phyloP scores from a whole-genome alignment of 2,113 vertebrate species.

The Cygnus buccinator region DNA sequence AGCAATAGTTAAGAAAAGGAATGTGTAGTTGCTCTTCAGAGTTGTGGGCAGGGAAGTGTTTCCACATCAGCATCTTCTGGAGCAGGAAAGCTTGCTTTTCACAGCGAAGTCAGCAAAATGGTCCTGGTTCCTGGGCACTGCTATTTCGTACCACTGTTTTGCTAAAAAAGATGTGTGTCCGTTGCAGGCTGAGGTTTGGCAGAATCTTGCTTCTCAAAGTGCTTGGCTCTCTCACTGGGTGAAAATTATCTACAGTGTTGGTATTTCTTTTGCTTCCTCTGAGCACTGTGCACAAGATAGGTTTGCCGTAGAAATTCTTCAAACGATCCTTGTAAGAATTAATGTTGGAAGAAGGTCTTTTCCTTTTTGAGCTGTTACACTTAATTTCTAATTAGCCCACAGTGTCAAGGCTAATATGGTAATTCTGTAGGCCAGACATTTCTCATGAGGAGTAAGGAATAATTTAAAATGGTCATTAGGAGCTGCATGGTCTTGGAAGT shows the following conservation, averaged over 20 bases:
- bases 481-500: not conserved
- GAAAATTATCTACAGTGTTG: not conserved
- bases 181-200: not conserved
- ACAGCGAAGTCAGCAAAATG: not conserved
- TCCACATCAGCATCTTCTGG: not conserved
- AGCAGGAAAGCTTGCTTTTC: not conserved
- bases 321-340: not conserved
- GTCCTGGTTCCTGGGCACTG: not conserved
- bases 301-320: not conserved
- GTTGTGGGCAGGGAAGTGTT: not conserved
- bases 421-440: not conserved
- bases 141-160: not conserved
- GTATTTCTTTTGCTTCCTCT: not conserved
- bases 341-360: not conserved
- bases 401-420: not conserved
- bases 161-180: not conserved
- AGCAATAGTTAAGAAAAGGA: not conserved
- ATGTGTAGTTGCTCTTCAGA: not conserved
- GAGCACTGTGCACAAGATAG: not conserved
- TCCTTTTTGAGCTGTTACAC: not conserved
- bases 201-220: not conserved
- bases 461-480: slow-evolving; percentile 27
- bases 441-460: not conserved
- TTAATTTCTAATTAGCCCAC: not conserved
- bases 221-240: not conserved